Evolutionary conservation across 2,113 vertebrate species (phyloP), one percentile per base, ranked within the genome.

Genomic region (Triplophysa rosa): DNA sequence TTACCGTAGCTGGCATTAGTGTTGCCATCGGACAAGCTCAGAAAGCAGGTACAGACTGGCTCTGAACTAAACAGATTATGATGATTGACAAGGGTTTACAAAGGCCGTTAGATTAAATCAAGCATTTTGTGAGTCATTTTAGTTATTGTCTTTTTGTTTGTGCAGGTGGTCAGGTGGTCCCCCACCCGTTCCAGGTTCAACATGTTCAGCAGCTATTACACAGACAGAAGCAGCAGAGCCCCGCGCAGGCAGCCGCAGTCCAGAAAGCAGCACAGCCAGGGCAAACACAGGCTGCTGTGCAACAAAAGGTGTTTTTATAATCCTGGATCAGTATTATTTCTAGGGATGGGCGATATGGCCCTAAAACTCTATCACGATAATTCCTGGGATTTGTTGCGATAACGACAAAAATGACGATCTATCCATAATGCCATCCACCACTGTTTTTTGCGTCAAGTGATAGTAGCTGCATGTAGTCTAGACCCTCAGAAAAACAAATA

Each of bases 261-360:
- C 95, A 96, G 91, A 96, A 97, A 80, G 92, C 93, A 3, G 93
- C 92, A 67, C 95, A 96, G 90, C 88, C 94, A 0, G 95, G 95
- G 74, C 93, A 94, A 82, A 91, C 92, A 21, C 94, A 94, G 82
- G 80, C 94, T 29, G 69, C 92, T 1, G 93, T 94, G 9, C 95
- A 95, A 87, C 96, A 96, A 84, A 96, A 97, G 93, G 95, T 96
- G 89, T 77, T 40, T 9, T 21, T 37, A 37, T 37, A 37, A 37
- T 37, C 33, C 33, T 7, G 33, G 33, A 19, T 33, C 42, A 23
- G 17, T 54, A 19, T 33, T 58, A 63, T 21, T 9, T 9, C 19
- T n/a, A n/a, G n/a, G n/a, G n/a, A n/a, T n/a, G n/a, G n/a, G n/a
- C n/a, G n/a, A n/a, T n/a, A n/a, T n/a, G n/a, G n/a, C n/a, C n/a